Percentiles rank a stretch among this genome's conserved stretches.
phyloP scores from a whole-genome alignment of 1,140 invertebrate species.

The Littorina saxatilis region DNA sequence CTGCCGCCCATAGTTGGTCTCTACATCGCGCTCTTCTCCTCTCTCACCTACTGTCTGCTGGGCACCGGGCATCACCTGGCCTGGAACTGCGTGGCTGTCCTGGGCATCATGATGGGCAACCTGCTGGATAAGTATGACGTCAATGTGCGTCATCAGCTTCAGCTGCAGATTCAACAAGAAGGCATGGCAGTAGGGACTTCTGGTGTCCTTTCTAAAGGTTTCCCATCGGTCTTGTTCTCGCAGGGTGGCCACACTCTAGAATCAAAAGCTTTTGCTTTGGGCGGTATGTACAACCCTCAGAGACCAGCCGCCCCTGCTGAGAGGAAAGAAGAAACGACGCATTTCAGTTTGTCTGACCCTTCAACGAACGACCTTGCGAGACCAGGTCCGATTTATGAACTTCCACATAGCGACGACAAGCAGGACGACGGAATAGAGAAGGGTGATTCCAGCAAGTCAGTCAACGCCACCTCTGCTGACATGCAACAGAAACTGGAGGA shows the following conservation, averaged over 20 bases:
- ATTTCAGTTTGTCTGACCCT: no score
- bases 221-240: neutral
- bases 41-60: slow-evolving; percentile 91
- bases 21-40: slow-evolving; percentile 96
- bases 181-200: neutral
- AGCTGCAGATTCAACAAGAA: neutral
- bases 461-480: neutral
- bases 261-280: neutral
- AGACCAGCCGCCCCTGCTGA: slow-evolving; percentile 74
- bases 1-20: slow-evolving; percentile 92
- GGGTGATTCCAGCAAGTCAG: no score
- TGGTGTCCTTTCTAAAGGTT: neutral
- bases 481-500: neutral
- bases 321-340: no score
- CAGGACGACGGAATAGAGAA: neutral
- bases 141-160: neutral
- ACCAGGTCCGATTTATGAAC: no score
- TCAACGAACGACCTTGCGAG: no score
- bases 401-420: neutral
- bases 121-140: slow-evolving; percentile 59
- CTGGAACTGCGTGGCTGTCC: slow-evolving; percentile 82
- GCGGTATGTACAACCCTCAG: neutral
- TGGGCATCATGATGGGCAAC: slow-evolving; percentile 73
- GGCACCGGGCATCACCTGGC: slow-evolving; percentile 95
- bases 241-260: neutral